These are phyloP conservation scores for Sterrhoptilus dennistouni DNA, from an alignment of 2,113 vertebrate genomes.

Conservation along the genomic window DNA sequence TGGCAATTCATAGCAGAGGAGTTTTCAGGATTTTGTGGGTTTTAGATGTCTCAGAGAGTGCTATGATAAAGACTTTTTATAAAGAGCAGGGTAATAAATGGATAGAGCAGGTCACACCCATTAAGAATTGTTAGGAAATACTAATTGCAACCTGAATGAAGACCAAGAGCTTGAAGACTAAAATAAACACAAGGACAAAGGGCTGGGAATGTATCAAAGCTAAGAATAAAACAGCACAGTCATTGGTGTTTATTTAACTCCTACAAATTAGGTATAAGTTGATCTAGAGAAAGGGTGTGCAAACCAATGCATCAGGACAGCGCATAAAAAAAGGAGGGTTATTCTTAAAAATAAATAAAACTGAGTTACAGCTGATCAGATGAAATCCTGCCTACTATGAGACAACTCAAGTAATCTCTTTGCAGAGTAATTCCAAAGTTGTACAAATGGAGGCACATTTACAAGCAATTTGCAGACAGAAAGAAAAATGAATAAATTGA, in stretches of 20 bases:
- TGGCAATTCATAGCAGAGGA: neutral
- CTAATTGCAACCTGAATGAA: neutral
- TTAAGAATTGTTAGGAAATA: neutral
- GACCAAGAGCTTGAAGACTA: neutral
- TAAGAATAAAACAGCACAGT: neutral
- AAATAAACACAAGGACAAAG: neutral
- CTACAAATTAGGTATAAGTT: neutral
- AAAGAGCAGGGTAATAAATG: neutral
- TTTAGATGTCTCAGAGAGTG: neutral
- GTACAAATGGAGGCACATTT: neutral
- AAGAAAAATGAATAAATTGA: slow-evolving; percentile 40
- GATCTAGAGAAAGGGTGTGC: neutral
- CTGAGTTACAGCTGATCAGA: neutral
- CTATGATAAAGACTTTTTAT: neutral
- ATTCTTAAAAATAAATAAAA: neutral
- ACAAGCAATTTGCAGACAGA: neutral
- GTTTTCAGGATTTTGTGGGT: neutral
- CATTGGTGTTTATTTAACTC: neutral
- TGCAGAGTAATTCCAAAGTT: neutral
- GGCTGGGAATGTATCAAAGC: neutral
- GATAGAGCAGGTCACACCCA: neutral
- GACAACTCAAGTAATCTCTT: neutral
- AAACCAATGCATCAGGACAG: neutral
- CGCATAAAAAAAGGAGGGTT: neutral
- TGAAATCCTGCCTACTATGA: neutral